phyloP scores from a whole-genome alignment of 1,140 invertebrate species.

The Rhagoletis pomonella region DNA sequence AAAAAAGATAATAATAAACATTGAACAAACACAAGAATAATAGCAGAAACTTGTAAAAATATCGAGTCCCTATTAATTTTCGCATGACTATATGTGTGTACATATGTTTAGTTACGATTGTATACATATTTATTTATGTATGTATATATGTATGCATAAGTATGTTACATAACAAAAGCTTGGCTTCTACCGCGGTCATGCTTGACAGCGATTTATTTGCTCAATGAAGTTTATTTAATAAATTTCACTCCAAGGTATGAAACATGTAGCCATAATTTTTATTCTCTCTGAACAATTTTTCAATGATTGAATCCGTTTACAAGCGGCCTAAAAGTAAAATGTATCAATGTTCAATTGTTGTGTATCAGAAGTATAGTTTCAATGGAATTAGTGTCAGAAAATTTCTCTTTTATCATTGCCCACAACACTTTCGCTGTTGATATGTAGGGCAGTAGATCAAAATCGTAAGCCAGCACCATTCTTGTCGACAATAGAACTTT shows the following conservation, averaged over 20 bases:
- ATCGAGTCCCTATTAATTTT: too few relatives aligned
- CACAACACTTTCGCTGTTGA: neutral
- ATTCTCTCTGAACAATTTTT: neutral
- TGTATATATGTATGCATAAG: too few relatives aligned
- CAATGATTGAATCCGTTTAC: too few relatives aligned
- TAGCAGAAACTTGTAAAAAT: too few relatives aligned
- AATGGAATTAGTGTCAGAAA: neutral
- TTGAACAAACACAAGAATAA: too few relatives aligned
- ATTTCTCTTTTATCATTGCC: neutral
- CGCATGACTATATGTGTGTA: too few relatives aligned
- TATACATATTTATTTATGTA: neutral
- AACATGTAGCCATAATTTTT: constrained; percentile 5
- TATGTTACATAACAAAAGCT: neutral
- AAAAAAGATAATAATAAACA: too few relatives aligned
- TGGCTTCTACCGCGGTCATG: neutral
- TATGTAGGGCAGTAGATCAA: neutral
- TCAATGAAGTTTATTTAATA: neutral
- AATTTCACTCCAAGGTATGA: neutral
- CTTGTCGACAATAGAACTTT: too few relatives aligned
- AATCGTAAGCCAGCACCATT: too few relatives aligned
- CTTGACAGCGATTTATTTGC: neutral
- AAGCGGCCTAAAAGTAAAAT: too few relatives aligned
- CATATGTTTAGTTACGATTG: too few relatives aligned
- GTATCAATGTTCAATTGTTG: too few relatives aligned
- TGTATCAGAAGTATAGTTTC: neutral